Evolutionary conservation across 2,113 vertebrate species (phyloP).

Genomic region (Telmatochromis sp.): DNA sequence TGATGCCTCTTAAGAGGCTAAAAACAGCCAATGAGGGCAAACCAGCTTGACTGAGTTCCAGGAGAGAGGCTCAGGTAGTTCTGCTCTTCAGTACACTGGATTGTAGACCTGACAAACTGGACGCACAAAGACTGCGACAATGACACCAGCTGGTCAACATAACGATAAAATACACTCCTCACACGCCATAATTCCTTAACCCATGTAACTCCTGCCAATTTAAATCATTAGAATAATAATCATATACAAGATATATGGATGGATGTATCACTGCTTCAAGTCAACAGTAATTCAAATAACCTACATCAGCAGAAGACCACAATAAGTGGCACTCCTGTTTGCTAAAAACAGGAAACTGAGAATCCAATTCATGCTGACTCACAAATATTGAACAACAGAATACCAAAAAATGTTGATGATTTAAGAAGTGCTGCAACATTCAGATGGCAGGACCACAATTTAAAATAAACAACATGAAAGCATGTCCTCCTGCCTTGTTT

Average conservation of each 20-base stretch:
- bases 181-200: not conserved
- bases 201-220: not conserved
- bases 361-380: not conserved
- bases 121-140: not conserved
- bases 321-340: not conserved
- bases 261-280: not conserved
- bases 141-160: not conserved
- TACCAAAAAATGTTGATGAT: accelerated
- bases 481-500: not conserved
- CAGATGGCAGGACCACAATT: not conserved
- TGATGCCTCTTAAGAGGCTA: slow-evolving; percentile 24
- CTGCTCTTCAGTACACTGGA: not conserved
- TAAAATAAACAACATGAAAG: not conserved
- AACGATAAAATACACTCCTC: not conserved
- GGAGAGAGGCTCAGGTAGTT: slow-evolving; percentile 31
- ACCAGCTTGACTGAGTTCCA: slow-evolving; percentile 16
- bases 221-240: not conserved
- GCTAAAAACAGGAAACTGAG: not conserved
- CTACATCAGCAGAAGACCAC: not conserved
- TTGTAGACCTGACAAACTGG: not conserved
- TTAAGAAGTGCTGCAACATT: not conserved
- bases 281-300: not conserved
- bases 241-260: too few relatives aligned
- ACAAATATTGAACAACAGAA: not conserved
- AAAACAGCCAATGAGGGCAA: slow-evolving; percentile 36